phyloP scores from a whole-genome alignment of 2,113 vertebrate species.

The Panurus biarmicus region DNA sequence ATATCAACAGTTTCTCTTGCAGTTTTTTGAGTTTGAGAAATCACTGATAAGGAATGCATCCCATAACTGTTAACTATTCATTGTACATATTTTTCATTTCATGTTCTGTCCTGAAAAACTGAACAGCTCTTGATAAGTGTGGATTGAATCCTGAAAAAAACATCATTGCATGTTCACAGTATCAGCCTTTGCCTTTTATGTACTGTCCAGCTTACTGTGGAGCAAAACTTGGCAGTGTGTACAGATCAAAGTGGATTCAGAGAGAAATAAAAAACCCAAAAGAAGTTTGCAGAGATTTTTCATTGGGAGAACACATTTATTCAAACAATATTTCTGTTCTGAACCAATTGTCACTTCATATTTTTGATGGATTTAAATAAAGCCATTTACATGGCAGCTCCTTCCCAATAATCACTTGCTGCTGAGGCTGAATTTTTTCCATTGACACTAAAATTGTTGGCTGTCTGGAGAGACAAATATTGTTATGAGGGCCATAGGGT shows the following conservation, averaged over 20 bases:
- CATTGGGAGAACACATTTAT: not conserved
- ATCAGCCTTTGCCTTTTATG: accelerated
- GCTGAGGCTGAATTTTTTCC: not conserved
- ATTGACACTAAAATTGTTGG: not conserved
- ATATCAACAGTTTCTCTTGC: not conserved
- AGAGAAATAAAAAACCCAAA: not conserved
- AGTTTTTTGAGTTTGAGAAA: not conserved
- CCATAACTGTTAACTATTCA: accelerated
- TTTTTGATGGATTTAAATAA: not conserved
- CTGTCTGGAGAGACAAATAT: not conserved
- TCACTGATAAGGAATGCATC: not conserved
- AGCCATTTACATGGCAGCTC: not conserved
- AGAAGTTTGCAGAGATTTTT: not conserved
- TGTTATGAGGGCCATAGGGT: not conserved
- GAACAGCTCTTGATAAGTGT: not conserved
- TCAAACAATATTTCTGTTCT: not conserved
- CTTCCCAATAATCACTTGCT: not conserved
- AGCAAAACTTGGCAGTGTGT: not conserved
- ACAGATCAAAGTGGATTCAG: not conserved
- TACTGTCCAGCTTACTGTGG: not conserved
- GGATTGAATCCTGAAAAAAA: accelerated
- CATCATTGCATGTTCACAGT: not conserved
- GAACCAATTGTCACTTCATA: not conserved
- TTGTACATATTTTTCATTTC: not conserved
- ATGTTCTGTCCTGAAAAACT: not conserved